phyloP scores from a whole-genome alignment of 1,140 invertebrate genomes.

The Drosophila quadrilineata region DNA sequence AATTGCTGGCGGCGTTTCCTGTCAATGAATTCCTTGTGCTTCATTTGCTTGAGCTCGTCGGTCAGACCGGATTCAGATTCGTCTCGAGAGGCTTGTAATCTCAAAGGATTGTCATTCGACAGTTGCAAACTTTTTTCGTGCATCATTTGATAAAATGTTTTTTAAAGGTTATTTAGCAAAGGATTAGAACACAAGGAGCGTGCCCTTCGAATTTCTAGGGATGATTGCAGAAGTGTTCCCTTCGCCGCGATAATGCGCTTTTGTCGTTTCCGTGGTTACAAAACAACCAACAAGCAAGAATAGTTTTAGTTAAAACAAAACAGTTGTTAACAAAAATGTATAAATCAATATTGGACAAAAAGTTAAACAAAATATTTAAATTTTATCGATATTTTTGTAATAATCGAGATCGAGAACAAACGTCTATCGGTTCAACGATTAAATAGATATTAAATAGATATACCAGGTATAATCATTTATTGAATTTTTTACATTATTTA shows the following conservation, averaged over 20 bases:
- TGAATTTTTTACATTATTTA: too few relatives aligned
- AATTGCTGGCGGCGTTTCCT: constrained; percentile 52
- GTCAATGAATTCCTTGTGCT: constrained; percentile 45
- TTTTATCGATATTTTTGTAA: too few relatives aligned
- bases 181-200: too few relatives aligned
- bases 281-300: not conserved
- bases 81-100: not conserved
- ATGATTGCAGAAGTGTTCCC: too few relatives aligned
- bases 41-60: constrained; percentile 42
- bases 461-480: too few relatives aligned
- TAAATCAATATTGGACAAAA: too few relatives aligned
- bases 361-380: not conserved
- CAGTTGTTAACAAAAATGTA: too few relatives aligned
- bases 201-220: constrained; percentile 3
- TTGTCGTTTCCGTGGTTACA: not conserved
- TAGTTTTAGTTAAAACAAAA: too few relatives aligned
- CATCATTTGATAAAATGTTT: constrained; percentile 4
- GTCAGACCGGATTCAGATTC: constrained; percentile 18
- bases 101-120: constrained; percentile 23
- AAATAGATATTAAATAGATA: too few relatives aligned
- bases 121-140: not conserved
- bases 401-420: too few relatives aligned
- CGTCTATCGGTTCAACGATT: too few relatives aligned
- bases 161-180: too few relatives aligned
- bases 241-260: not conserved